Conservation (phyloP, 2,113 vertebrate species). For the Urocitellus parryii region DNA sequence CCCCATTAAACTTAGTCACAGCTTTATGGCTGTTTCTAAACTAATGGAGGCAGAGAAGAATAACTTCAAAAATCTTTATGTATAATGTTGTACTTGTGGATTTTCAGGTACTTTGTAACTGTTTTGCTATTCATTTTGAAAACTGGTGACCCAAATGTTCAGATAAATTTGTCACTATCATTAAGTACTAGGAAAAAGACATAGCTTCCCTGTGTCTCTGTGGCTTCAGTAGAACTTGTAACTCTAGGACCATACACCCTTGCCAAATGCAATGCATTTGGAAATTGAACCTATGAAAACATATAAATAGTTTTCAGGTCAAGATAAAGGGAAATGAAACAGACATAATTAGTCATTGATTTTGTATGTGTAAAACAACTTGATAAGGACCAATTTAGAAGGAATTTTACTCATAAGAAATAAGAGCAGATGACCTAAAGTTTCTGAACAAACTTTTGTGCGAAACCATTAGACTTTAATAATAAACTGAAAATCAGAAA, state of each 20-base stretch:
- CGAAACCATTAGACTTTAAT: slow-evolving; percentile 67
- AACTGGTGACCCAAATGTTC: not conserved
- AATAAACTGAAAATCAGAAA: slow-evolving; percentile 63
- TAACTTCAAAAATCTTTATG: not conserved
- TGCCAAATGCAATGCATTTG: slow-evolving; percentile 73
- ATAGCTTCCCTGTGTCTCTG: slow-evolving; percentile 11
- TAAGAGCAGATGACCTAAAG: not conserved
- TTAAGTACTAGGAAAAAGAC: not conserved
- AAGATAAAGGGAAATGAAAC: slow-evolving; percentile 67
- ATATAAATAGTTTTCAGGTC: slow-evolving; percentile 80
- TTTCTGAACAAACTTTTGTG: slow-evolving; percentile 70
- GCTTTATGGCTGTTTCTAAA: not conserved
- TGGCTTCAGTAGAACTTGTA: slow-evolving; percentile 52
- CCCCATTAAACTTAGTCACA: not conserved
- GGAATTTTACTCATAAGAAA: slow-evolving; percentile 45
- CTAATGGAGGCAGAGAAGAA: not conserved
- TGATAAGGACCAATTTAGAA: slow-evolving; percentile 35
- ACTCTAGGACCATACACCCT: slow-evolving; percentile 61
- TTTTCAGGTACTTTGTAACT: not conserved
- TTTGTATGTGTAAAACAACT: slow-evolving; percentile 51
- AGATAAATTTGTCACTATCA: not conserved
- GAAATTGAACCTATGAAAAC: slow-evolving; percentile 78
- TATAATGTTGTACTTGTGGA: not conserved
- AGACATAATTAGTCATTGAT: slow-evolving; percentile 56
- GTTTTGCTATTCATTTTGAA: not conserved